Conservation (phyloP, 2,797 vertebrate genomes). For the Limosa lapponica region DNA sequence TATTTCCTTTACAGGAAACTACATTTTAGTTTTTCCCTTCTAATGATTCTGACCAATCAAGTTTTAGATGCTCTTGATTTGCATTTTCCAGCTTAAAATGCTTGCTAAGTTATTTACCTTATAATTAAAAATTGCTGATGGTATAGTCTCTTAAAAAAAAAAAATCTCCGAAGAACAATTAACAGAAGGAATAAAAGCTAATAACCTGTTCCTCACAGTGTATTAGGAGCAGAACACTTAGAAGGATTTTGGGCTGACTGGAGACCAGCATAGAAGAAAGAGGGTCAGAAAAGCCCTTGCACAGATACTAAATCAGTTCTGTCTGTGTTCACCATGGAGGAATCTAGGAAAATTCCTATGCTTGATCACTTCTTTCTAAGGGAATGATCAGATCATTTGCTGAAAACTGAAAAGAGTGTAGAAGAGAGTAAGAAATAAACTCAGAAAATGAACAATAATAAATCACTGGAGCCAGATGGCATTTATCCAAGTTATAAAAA, state of each 20-base stretch:
- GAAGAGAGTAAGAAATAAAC: background rate
- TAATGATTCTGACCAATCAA: background rate
- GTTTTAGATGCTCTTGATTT: background rate
- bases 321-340: background rate
- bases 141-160: background rate
- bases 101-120: background rate
- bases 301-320: background rate
- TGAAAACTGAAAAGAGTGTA: background rate
- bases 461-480: background rate
- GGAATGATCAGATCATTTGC: background rate
- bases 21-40: background rate
- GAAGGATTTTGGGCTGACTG: background rate
- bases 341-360: background rate
- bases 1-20: background rate
- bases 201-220: background rate
- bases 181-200: background rate
- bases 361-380: background rate
- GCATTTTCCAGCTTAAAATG: background rate
- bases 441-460: background rate
- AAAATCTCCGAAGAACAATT: background rate
- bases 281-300: background rate
- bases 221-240: background rate
- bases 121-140: background rate
- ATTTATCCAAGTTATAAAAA: background rate
- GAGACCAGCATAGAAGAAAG: background rate